Evolutionary conservation across 2,888 invertebrate species (phyloP), one percentile per base, ranked within the genome.

Genomic region (Hemistola chrysoprasaria): DNA sequence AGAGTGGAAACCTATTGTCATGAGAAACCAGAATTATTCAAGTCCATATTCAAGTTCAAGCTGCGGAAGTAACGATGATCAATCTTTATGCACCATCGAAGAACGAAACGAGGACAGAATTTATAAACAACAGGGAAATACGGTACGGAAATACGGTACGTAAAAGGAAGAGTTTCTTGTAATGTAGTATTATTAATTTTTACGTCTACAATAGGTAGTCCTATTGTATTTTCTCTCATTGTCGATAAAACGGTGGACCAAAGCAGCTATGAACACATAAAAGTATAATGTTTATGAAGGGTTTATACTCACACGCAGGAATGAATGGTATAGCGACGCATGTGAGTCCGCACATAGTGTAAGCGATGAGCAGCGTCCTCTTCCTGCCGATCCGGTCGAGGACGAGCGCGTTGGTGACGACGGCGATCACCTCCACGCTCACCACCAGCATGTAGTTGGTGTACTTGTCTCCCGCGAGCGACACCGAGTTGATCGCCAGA

Each of bases 401-500:
- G 30, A 93, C 82, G 32, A 92, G 69, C 39, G 91, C 92, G 20
- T 93, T 93, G 41, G 91, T 62, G 33, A 93, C 79, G 56, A 93
- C 93, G 0, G 93, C 94, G 0, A 95, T 92, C 50, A 95, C 91
- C 73, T 95, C 95, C 38, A 93, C 91, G 39, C 92, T 76, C 16
- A 91, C 90, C 25, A 93, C 92, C 57, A 93, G 70, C 56, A 95
- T 93, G 65, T 95, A 96, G 76, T 95, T 95, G 8, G 93, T 78
- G 70, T 95, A 95, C 68, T 93, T 93, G 70, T 95, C 92, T 0
- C 95, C 95, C 11, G 92, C 92, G 44, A 96, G 77, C 0, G 93
- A 90, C 7, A 95, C 94, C 0, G 95, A 93, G 79, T 94, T 95
- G 53, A 95, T 87, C 2, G 94, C 94, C 37, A 96, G 78, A 0